phyloP scores from a whole-genome alignment of 2,888 invertebrate genomes.

The Tanytarsus gracilentus region DNA sequence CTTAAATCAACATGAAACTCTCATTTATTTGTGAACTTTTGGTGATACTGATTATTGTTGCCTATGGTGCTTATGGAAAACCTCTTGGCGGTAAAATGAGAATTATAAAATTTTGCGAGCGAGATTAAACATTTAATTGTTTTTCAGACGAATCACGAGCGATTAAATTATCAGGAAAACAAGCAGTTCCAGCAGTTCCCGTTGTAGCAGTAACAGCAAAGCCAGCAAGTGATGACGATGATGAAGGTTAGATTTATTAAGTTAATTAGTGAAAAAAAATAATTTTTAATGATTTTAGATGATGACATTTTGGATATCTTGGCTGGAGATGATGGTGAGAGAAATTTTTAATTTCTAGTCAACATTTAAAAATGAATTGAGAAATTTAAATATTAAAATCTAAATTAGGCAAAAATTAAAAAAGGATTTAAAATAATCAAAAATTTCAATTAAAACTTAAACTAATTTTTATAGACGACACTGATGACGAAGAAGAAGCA shows the following conservation, averaged over 20 bases:
- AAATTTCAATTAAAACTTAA: not conserved
- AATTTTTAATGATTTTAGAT: not conserved
- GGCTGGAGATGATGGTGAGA: constrained; percentile 10
- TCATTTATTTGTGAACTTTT: constrained; percentile 22
- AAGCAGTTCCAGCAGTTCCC: constrained; percentile 10
- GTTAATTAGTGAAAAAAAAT: not conserved
- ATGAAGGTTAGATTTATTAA: constrained; percentile 1
- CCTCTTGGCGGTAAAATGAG: not conserved
- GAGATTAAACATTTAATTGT: not conserved
- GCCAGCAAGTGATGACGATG: constrained; percentile 8
- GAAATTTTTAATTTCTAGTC: too few relatives aligned
- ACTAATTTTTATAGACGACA: constrained; percentile 4
- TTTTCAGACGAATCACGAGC: not conserved
- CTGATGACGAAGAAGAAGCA: constrained; percentile 15
- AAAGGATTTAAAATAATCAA: too few relatives aligned
- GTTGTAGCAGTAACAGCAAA: not conserved
- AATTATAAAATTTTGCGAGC: not conserved
- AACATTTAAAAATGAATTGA: not conserved
- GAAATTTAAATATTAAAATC: too few relatives aligned
- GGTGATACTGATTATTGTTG: constrained; percentile 25
- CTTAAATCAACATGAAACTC: constrained; percentile 18
- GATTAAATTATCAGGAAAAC: not conserved
- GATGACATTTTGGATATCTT: not conserved
- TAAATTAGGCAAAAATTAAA: too few relatives aligned
- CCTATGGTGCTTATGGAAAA: constrained; percentile 24